Conservation (phyloP, 2,797 vertebrate genomes). For the Myotis pilosus region DNA sequence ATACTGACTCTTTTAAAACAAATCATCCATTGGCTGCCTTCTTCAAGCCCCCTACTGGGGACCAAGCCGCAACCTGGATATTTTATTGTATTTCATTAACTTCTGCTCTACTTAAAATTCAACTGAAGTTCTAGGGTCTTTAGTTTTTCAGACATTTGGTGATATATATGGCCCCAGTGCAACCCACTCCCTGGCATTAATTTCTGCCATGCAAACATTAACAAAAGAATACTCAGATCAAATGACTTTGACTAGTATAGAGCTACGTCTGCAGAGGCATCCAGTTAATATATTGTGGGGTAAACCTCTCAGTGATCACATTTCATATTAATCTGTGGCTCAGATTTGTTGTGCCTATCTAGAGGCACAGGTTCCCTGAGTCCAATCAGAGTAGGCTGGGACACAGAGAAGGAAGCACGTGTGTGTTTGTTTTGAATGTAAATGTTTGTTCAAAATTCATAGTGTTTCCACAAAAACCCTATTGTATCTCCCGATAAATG, state of each 20-base stretch:
- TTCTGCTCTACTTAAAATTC: not conserved
- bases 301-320: not conserved
- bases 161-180: not conserved
- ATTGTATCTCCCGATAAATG: not conserved
- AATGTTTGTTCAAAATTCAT: not conserved
- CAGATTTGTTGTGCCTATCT: not conserved
- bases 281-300: not conserved
- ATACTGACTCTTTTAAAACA: not conserved
- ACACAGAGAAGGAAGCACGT: not conserved
- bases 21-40: not conserved
- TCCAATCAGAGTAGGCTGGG: not conserved
- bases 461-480: accelerated
- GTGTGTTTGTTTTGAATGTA: not conserved
- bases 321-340: not conserved
- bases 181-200: not conserved
- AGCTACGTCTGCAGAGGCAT: not conserved
- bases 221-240: not conserved
- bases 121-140: not conserved
- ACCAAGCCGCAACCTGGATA: too few relatives aligned
- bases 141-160: not conserved
- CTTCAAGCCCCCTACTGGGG: too few relatives aligned
- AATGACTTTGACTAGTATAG: not conserved
- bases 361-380: not conserved
- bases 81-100: not conserved
- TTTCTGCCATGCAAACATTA: not conserved